Percentiles rank a stretch among this genome's conserved stretches.
These are phyloP conservation scores for Heliconius sara DNA, from an alignment of 2,888 invertebrate genomes.

Conservation along the genomic window DNA sequence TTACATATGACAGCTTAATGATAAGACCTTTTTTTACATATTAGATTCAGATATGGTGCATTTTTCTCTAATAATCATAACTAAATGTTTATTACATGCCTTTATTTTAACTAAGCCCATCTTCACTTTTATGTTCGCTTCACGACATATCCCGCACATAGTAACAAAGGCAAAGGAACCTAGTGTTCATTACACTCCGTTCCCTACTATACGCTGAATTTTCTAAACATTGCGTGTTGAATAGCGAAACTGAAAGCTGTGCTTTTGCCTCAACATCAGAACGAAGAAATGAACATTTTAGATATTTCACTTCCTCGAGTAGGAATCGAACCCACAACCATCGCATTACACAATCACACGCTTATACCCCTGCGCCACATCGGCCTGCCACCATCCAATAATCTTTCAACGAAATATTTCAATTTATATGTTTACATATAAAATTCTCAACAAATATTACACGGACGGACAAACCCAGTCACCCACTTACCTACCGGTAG, in stretches of 20 bases:
- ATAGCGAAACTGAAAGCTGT: too few species aligned
- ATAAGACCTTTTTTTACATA: neutral
- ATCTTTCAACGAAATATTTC: neutral
- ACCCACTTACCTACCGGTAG: conserved; percentile 52
- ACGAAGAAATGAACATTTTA: too few species aligned
- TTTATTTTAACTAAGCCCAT: neutral
- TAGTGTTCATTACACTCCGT: neutral
- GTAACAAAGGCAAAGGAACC: neutral
- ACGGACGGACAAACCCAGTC: conserved; percentile 56
- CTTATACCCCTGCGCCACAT: too few species aligned
- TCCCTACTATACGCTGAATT: neutral
- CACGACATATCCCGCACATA: too few species aligned
- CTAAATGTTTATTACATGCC: neutral
- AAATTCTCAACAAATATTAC: conserved; percentile 58
- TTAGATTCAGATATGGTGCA: neutral
- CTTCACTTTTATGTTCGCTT: too few species aligned
- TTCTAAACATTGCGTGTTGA: too few species aligned
- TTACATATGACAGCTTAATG: neutral
- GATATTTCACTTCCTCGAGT: too few species aligned
- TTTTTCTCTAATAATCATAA: neutral
- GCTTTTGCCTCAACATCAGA: too few species aligned
- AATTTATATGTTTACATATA: conserved; percentile 33
- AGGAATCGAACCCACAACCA: too few species aligned
- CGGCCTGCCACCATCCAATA: neutral
- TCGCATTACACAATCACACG: too few species aligned